phyloP scores from a whole-genome alignment of 2,888 invertebrate genomes.

The Cecidostiba fungosa region DNA sequence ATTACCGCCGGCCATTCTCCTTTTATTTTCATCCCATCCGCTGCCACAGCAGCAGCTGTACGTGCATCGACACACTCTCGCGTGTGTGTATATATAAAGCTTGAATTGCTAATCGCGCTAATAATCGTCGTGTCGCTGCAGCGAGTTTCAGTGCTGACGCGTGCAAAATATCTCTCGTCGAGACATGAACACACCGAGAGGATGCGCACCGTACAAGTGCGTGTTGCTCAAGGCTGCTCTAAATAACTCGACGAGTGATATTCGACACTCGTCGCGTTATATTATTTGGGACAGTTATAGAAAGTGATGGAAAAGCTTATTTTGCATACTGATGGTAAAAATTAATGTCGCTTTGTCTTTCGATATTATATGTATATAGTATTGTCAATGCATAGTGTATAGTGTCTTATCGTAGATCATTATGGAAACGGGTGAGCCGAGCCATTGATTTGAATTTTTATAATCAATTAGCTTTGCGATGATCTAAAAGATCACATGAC shows the following conservation, averaged over 20 bases:
- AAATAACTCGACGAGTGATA: constrained; percentile 28
- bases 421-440: no score
- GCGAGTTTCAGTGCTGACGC: no score
- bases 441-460: no score
- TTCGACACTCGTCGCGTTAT: constrained; percentile 3
- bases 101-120: constrained; percentile 54
- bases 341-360: no score
- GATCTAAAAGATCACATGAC: no score
- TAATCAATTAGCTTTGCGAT: no score
- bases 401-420: no score
- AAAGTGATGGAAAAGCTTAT: no score
- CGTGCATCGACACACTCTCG: neutral
- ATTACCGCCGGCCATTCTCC: constrained; percentile 21
- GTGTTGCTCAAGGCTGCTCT: constrained; percentile 35
- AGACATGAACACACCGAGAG: neutral
- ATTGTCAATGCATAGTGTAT: no score
- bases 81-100: neutral
- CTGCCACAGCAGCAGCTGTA: neutral
- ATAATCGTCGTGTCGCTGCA: constrained; percentile 29
- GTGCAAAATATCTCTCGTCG: constrained; percentile 34
- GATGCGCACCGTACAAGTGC: neutral
- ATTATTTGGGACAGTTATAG: no score
- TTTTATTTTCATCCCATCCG: neutral
- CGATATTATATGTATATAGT: no score
- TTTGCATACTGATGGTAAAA: no score